Conservation (phyloP, 2,113 vertebrate genomes). For the Nestor notabilis region DNA sequence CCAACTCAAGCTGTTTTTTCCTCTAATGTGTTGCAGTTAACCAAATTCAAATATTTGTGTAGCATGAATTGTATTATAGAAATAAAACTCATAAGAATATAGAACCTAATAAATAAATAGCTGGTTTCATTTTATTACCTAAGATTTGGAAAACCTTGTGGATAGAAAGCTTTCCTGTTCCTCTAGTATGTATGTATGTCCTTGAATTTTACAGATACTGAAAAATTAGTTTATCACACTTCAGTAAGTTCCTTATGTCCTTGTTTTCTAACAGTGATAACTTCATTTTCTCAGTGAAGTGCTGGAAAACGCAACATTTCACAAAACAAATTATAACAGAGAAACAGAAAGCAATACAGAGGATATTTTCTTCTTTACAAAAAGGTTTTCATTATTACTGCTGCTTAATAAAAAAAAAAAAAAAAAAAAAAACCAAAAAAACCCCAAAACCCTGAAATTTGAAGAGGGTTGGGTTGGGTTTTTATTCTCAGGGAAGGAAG, state of each 20-base stretch:
- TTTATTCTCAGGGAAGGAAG: background rate
- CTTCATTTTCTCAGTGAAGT: constrained; percentile 43
- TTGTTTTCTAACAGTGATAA: constrained; percentile 41
- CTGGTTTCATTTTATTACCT: background rate
- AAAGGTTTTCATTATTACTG: background rate
- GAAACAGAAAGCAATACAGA: background rate
- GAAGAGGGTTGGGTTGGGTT: background rate
- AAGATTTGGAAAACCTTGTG: background rate
- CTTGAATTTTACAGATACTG: constrained; percentile 48
- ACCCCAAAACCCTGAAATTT: background rate
- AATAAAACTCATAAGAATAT: background rate
- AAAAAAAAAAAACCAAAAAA: background rate
- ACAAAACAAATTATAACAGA: constrained; percentile 14
- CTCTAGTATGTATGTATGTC: background rate
- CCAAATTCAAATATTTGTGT: background rate
- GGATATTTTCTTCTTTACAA: background rate
- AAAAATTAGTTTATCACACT: constrained; percentile 43
- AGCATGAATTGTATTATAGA: background rate
- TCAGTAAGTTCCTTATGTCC: constrained; percentile 52
- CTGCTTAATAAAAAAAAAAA: background rate
- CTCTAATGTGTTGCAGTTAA: background rate
- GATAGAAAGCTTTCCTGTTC: background rate
- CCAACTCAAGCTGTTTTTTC: background rate
- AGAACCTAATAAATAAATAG: constrained; percentile 7
- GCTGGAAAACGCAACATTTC: constrained; percentile 28